Evolutionary conservation across 2,888 invertebrate genomes (phyloP).

Genomic region (Lathronympha strigana): DNA sequence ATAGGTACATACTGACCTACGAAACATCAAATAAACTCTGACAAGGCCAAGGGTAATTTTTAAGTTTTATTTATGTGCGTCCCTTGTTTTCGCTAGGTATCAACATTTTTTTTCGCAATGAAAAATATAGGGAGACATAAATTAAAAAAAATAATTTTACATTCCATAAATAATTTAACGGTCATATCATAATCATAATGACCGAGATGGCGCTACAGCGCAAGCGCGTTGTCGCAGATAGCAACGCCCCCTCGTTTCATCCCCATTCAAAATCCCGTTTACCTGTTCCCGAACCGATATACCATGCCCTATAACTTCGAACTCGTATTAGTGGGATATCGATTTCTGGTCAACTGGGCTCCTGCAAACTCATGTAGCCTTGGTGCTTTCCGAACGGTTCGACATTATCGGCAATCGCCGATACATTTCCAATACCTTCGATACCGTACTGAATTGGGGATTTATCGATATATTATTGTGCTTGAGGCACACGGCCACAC

Average conservation of each 20-base stretch:
- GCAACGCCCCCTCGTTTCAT: constrained; percentile 56
- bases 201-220: constrained; percentile 52
- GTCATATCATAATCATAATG: constrained; percentile 5
- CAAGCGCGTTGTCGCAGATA: constrained; percentile 61
- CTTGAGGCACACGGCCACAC: not conserved
- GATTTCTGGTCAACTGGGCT: constrained; percentile 79
- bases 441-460: constrained; percentile 38
- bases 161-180: constrained; percentile 25
- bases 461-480: constrained; percentile 53
- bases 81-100: no score
- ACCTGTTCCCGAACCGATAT: constrained; percentile 71
- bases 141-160: not conserved
- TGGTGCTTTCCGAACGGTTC: constrained; percentile 83
- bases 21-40: no score
- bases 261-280: constrained; percentile 58
- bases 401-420: constrained; percentile 83
- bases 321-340: constrained; percentile 77
- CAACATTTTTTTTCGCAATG: no score
- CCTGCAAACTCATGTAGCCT: constrained; percentile 71
- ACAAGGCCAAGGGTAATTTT: no score
- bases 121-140: no score
- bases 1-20: no score
- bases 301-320: constrained; percentile 71
- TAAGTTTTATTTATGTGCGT: no score
- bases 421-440: constrained; percentile 74